A percentile compares a stretch with the other conserved stretches of the same genome.
phyloP scores from a whole-genome alignment of 2,797 vertebrate species.

The Sitta carolinensis region DNA sequence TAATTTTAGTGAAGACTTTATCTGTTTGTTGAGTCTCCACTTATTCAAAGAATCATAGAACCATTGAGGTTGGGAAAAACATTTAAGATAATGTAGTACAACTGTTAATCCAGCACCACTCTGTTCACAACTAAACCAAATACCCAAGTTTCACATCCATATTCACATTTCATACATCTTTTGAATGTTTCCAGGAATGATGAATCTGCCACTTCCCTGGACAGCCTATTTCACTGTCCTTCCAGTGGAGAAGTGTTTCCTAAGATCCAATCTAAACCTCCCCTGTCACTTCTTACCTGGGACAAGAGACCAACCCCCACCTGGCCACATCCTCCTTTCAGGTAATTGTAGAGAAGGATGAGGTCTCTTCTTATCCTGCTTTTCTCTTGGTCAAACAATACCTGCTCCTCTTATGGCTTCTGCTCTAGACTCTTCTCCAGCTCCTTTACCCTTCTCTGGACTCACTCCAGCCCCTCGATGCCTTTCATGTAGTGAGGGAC shows the following conservation, averaged over 20 bases:
- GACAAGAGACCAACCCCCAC: fast-evolving
- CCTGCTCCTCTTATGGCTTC: background rate
- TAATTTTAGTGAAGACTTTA: background rate
- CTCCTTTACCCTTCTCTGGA: background rate
- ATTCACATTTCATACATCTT: background rate
- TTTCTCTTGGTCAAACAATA: background rate
- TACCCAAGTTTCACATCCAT: background rate
- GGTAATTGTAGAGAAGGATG: background rate
- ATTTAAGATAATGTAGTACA: background rate
- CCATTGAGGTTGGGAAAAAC: background rate
- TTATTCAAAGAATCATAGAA: background rate
- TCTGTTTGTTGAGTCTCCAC: background rate
- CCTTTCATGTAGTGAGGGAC: background rate
- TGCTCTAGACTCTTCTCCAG: background rate
- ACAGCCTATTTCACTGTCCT: background rate
- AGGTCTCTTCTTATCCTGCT: background rate
- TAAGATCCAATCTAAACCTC: background rate
- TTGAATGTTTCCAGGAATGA: background rate
- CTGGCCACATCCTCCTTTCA: background rate
- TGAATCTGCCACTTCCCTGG: background rate
- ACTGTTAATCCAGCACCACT: background rate
- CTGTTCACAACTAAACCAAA: background rate
- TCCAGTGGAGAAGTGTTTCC: background rate
- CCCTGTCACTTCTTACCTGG: background rate
- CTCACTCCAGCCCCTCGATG: fast-evolving